Base-by-base conservation (phyloP, 2,797 vertebrate species). In the Pogonophryne albipinna region DNA sequence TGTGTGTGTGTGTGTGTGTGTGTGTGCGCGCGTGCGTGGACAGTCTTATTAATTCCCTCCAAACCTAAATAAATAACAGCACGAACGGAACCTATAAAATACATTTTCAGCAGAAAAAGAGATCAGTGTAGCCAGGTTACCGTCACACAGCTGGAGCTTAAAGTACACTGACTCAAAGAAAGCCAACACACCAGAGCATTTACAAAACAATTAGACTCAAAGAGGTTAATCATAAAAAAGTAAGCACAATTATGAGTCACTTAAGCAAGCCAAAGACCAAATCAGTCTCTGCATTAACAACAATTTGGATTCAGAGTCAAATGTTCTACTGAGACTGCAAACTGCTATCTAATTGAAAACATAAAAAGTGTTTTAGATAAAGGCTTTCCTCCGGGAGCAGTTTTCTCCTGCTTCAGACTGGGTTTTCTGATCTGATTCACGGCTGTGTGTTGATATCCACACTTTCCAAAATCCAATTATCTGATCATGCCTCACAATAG, bases 41-140 rank as follows among this genome's bases (percentile, higher is more conserved):
- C 8, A 65, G 47, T 49, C 45, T 80, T 80, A 69, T 78, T 68
- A 73, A 78, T 55, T 70, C 50, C 57, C 49, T 64, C 34, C 47
- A 67, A 80, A 71, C 55, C 38, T 34, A 76, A 78, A 74, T 74
- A 72, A 82, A 38, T 7, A 38, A 84, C 60, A 76, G 62, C 59
- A 69, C n/a, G 74, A 70, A 68, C 47, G 70, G 61, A 59, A 66
- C 50, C 66, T 82, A 71, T 66, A 53, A 66, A 56, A 45, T 79
- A 46, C 56, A 23, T 76, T 79, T 83, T 72, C 46, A 55, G 16
- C 31, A 50, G 49, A 67, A 55, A 72, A 47, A 75, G 2, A 46
- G 14, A 75, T 66, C 20, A 47, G 23, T 42, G 51, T 47, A 60
- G 62, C 0, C 4, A 67, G 49, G 31, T 49, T 3, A 62, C 16